These are phyloP conservation scores for Azemiops feae DNA, from an alignment of 2,113 vertebrate genomes.

Conservation along the genomic window DNA sequence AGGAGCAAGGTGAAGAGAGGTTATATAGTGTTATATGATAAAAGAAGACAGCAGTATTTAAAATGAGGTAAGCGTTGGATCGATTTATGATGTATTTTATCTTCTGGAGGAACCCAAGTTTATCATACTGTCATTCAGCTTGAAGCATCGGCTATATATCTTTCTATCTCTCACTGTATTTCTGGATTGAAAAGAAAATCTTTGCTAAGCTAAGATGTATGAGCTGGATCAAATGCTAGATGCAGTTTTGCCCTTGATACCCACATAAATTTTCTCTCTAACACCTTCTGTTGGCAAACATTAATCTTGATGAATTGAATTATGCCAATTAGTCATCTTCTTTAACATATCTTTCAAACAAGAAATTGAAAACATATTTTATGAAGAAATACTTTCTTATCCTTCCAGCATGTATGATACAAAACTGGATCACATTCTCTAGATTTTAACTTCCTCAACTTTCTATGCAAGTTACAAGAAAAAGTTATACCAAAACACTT, in stretches of 20 bases:
- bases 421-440: not conserved
- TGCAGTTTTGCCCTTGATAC: conserved; percentile 66
- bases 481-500: not conserved
- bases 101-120: conserved; percentile 74
- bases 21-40: conserved; percentile 86
- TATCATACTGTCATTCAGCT: conserved; percentile 77
- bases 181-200: conserved; percentile 74
- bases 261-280: conserved; percentile 68
- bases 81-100: conserved; percentile 85
- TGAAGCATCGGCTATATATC: conserved; percentile 77
- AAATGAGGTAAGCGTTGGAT: conserved; percentile 83
- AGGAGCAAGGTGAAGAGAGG: conserved; percentile 73
- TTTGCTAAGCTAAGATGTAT: conserved; percentile 68
- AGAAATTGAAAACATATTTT: conserved; percentile 43
- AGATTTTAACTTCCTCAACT: not conserved
- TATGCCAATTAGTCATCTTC: conserved; percentile 33
- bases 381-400: conserved; percentile 50
- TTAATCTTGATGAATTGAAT: conserved; percentile 51
- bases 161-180: conserved; percentile 70
- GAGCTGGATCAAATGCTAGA: conserved; percentile 75
- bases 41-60: conserved; percentile 86
- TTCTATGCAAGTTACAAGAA: not conserved
- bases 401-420: conserved; percentile 9
- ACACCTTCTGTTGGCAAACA: conserved; percentile 68
- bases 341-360: conserved; percentile 45